phyloP scores from a whole-genome alignment of 2,113 vertebrate species.

The Nematolebias whitei region DNA sequence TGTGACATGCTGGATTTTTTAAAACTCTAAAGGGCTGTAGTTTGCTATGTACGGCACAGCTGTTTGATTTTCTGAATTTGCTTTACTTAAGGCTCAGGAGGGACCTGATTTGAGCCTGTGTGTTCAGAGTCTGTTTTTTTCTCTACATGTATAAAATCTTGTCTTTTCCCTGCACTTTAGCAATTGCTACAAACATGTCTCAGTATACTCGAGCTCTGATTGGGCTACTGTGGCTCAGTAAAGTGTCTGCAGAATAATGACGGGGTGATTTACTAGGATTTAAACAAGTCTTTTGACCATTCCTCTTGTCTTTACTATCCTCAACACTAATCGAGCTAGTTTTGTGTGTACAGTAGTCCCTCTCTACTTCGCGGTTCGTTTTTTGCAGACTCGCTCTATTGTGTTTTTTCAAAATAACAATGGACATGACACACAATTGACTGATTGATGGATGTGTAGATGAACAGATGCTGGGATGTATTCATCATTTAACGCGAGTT shows the following conservation, averaged over 20 bases:
- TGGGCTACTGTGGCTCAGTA: conserved; percentile 36
- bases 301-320: conserved; percentile 17
- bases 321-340: conserved; percentile 22
- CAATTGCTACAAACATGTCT: conserved; percentile 60
- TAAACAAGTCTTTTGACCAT: conserved; percentile 37
- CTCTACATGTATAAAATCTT: conserved; percentile 38
- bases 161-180: conserved; percentile 29
- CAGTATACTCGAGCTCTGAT: conserved; percentile 56
- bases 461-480: too few species aligned
- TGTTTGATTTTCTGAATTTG: conserved; percentile 68
- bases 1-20: conserved; percentile 62
- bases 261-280: conserved; percentile 44
- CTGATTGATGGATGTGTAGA: too few species aligned
- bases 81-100: conserved; percentile 77
- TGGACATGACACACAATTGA: too few species aligned
- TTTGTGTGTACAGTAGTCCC: conserved; percentile 18
- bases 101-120: conserved; percentile 68
- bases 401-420: too few species aligned
- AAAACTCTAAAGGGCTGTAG: conserved; percentile 37
- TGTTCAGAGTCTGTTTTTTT: conserved; percentile 54
- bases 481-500: too few species aligned
- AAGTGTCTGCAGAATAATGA: conserved; percentile 52
- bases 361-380: too few species aligned
- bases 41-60: conserved; percentile 45
- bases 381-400: too few species aligned